Evolutionary conservation across 2,797 vertebrate species (phyloP).

Genomic region (Labroides dimidiatus): DNA sequence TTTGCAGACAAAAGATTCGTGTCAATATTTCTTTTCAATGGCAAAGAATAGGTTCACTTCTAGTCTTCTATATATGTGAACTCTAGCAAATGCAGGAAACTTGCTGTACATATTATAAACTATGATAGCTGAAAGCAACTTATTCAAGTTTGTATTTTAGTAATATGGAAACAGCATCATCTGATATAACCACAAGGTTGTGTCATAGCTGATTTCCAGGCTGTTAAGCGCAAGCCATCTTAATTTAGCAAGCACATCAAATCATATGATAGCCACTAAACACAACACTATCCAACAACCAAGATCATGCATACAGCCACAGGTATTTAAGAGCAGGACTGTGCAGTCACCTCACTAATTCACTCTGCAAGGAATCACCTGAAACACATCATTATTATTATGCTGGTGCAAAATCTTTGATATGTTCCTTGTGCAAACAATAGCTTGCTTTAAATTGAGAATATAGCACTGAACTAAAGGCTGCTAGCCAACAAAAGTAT

Average conservation of each 20-base stretch:
- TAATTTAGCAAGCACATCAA: background rate
- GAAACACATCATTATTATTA: background rate
- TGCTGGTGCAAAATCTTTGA: background rate
- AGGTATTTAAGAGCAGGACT: background rate
- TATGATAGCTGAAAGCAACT: background rate
- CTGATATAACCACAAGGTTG: conserved; percentile 8
- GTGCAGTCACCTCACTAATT: background rate
- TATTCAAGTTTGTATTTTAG: background rate
- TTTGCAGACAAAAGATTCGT: background rate
- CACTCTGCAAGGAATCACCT: background rate
- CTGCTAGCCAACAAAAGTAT: no score
- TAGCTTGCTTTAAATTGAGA: background rate
- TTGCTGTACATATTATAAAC: background rate
- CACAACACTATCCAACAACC: background rate
- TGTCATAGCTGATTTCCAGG: background rate
- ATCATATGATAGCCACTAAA: conserved; percentile 1
- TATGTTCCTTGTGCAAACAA: background rate
- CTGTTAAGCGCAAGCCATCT: background rate
- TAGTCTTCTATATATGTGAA: background rate
- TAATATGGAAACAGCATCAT: background rate
- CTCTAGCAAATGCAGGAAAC: background rate
- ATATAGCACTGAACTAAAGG: no score
- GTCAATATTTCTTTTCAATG: background rate
- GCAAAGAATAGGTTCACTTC: background rate
- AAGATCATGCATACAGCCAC: background rate